Conservation (phyloP, 1,140 invertebrate genomes). For the Radopholus similis region DNA sequence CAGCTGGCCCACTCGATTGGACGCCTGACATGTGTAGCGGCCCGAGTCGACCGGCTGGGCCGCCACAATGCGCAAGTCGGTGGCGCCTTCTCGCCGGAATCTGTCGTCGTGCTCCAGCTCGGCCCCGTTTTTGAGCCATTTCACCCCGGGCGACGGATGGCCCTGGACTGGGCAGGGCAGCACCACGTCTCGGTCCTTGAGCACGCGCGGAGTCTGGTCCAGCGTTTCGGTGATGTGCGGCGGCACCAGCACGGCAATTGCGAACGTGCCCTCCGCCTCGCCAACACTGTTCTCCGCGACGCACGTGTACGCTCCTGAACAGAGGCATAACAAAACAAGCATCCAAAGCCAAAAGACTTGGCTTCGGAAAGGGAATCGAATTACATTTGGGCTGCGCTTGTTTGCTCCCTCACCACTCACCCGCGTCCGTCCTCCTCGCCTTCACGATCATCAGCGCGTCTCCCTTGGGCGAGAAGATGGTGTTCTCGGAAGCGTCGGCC, state of each 20-base stretch:
- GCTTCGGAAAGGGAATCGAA: background rate
- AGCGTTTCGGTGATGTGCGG: constrained; percentile 53
- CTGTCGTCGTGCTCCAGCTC: background rate
- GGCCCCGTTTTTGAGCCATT: constrained; percentile 17
- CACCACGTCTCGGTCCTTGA: constrained; percentile 57
- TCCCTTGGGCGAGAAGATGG: constrained; percentile 60
- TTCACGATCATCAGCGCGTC: constrained; percentile 61
- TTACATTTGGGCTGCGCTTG: no score
- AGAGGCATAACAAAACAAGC: no score
- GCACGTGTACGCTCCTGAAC: constrained; percentile 61
- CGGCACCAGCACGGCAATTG: constrained; percentile 40
- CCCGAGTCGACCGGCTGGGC: constrained; percentile 60
- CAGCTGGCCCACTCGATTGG: constrained; percentile 64
- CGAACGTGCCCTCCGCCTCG: constrained; percentile 39
- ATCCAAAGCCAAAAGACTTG: no score
- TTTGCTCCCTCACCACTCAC: no score
- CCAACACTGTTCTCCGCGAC: constrained; percentile 62
- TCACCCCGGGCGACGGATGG: constrained; percentile 7
- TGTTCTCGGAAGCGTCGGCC: constrained; percentile 36
- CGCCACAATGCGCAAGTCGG: constrained; percentile 4
- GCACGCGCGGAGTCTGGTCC: constrained; percentile 54
- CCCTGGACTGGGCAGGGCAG: constrained; percentile 62
- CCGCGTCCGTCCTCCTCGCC: constrained; percentile 61
- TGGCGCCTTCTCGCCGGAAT: constrained; percentile 23
- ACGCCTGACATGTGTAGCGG: constrained; percentile 64